These are phyloP conservation scores for Mormyrus hasselquistii DNA, from an alignment of 2,797 vertebrate genomes.

Conservation along the genomic window DNA sequence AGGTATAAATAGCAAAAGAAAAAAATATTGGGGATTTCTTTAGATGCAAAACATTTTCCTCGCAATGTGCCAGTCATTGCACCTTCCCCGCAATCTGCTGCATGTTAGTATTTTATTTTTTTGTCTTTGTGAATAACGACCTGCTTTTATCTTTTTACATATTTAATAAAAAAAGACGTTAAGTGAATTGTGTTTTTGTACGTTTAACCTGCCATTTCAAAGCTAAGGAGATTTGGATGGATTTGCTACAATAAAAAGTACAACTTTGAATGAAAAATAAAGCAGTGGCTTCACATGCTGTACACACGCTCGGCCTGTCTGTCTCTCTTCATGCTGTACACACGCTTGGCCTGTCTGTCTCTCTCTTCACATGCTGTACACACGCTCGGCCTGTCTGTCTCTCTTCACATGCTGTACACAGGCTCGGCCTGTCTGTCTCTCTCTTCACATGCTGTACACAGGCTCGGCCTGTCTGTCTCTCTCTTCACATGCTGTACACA, in stretches of 20 bases:
- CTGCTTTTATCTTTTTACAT: constrained; percentile 98
- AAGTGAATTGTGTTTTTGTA: constrained; percentile 70
- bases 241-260: constrained; percentile 66
- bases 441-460: not conserved
- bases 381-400: no score
- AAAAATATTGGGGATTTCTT: constrained; percentile 47
- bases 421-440: no score
- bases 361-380: not conserved
- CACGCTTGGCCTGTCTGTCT: not conserved
- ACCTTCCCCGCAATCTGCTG: constrained; percentile 85
- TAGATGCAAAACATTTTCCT: constrained; percentile 66
- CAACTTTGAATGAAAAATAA: constrained; percentile 49
- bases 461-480: no score
- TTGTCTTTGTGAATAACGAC: constrained; percentile 92
- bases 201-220: constrained; percentile 65
- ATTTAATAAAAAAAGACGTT: constrained; percentile 98
- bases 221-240: constrained; percentile 56
- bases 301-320: not conserved
- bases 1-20: constrained; percentile 85
- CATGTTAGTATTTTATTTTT: constrained; percentile 86
- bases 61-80: constrained; percentile 79
- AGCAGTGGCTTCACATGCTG: constrained; percentile 31
- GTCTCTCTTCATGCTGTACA: not conserved
- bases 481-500: constrained; percentile 23
- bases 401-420: not conserved